A percentile compares a stretch with the other conserved stretches of the same genome.
phyloP scores from a whole-genome alignment of 2,888 invertebrate genomes.

The Tachystola acroxantha region DNA sequence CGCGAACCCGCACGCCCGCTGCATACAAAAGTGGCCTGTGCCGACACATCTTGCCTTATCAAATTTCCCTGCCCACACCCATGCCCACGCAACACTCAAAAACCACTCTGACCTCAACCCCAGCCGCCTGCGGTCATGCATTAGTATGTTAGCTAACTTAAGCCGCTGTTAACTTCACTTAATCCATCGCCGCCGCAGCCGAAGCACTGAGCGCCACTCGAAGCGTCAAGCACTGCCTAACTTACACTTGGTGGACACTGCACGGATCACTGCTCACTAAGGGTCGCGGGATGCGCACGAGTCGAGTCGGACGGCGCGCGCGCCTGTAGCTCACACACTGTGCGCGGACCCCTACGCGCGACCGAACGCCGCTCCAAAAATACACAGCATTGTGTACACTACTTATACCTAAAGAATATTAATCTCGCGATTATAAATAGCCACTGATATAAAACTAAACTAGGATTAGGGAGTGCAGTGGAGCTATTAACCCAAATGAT shows the following conservation, averaged over 20 bases:
- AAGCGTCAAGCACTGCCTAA: conserved; percentile 60
- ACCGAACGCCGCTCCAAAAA: conserved; percentile 56
- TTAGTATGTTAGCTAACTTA: conserved; percentile 67
- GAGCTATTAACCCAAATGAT: conserved; percentile 36
- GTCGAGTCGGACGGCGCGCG: conserved; percentile 21
- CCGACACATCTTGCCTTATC: conserved; percentile 62
- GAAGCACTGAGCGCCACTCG: conserved; percentile 39
- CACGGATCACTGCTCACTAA: conserved; percentile 40
- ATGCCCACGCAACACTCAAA: conserved; percentile 41
- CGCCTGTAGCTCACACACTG: conserved; percentile 56
- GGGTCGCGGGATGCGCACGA: conserved; percentile 2
- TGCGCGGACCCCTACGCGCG: conserved; percentile 35
- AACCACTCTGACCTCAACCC: conserved; percentile 27
- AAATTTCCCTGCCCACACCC: conserved; percentile 72
- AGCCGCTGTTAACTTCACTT: conserved; percentile 43
- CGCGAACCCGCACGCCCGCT: conserved; percentile 42
- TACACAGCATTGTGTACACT: conserved; percentile 71
- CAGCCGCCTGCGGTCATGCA: conserved; percentile 41
- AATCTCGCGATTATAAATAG: conserved; percentile 62
- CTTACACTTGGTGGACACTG: conserved; percentile 55
- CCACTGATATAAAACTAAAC: conserved; percentile 23
- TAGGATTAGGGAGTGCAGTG: conserved; percentile 24
- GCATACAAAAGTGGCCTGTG: conserved; percentile 71
- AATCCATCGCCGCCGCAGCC: conserved; percentile 30
- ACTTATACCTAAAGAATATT: conserved; percentile 57